Base-by-base conservation (phyloP, 2,113 vertebrate species). In the Paratilapia polleni region DNA sequence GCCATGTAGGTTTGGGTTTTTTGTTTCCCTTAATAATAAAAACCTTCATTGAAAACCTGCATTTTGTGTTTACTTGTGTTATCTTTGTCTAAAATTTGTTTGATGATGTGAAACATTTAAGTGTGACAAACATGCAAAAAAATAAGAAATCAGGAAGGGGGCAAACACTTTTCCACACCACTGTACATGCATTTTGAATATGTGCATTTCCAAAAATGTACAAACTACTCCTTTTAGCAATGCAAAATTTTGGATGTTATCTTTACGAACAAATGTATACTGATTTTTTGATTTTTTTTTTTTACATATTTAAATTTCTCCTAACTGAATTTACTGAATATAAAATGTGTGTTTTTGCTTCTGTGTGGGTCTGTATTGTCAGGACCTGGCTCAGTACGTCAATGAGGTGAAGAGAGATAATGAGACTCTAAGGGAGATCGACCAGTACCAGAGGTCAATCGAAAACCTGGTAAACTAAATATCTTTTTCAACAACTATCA, bases 351-450 rank as follows among this genome's bases (percentile, higher is more conserved):
- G 17, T 80, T 28, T 73, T 10, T 87, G 2, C 75, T 13, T 91
- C n/a, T 86, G 20, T 88, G 4, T 87, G 61, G 66, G 66, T 73
- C 43, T 73, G 66, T 73, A 93, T 79, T 54, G 88, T 28, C 86
- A 99, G 98, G 98, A 99, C 90, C 96, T 99, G 94, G 98, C 98
- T 92, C 98, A 98, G 64, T 99, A 97, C 85, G 97, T 99, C 91
- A 99, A 99, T 80, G 98, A 99, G 95, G 97, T 99, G 86, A 99
- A 99, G 93, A 95, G 98, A 92, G 98, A 98, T 93, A 98, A 98
- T 31, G 98, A 99, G 95, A 98, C 97, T 0, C 95, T 98, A n/a
- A 96, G 97, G 93, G 97, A 98, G 95, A 98, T 99, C 83, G 95
- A 94, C 86, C 97, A 98, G 85, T 99, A 98, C 94, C 98, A 98